A percentile compares a stretch with the other conserved stretches of the same genome.
Conservation (phyloP, 1,140 invertebrate genomes). For the Dendroctonus valens region DNA sequence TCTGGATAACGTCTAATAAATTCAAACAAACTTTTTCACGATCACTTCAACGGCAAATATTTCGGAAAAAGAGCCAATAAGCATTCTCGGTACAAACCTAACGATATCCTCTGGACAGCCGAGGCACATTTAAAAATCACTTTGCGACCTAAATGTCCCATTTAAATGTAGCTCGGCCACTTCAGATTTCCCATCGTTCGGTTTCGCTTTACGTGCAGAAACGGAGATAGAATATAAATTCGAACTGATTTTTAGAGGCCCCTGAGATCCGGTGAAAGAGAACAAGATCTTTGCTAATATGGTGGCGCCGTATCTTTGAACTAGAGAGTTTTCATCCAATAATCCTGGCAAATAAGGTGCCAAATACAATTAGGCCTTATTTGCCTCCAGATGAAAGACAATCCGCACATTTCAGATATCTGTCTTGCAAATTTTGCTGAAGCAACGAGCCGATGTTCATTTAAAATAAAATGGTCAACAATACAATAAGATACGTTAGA, state of each 20-base stretch:
- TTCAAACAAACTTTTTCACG: no score
- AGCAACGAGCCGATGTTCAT: no score
- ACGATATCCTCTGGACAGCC: slow-evolving; percentile 19
- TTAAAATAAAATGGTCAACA: no score
- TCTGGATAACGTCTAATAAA: no score
- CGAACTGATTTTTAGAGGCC: slow-evolving; percentile 15
- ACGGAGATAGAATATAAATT: slow-evolving; percentile 22
- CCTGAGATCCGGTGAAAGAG: not conserved
- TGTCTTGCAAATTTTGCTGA: no score
- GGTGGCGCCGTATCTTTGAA: not conserved
- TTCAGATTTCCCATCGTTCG: slow-evolving; percentile 13
- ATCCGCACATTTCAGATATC: no score
- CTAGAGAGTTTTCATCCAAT: not conserved
- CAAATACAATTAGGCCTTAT: no score
- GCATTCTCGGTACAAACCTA: slow-evolving; percentile 14
- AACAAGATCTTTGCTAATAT: not conserved
- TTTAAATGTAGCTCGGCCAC: slow-evolving; percentile 22
- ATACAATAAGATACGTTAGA: no score
- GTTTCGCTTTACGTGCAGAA: slow-evolving; percentile 18
- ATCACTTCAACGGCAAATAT: no score
- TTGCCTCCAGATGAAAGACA: no score
- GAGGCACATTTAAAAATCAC: slow-evolving; percentile 25
- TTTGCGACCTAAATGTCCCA: slow-evolving; percentile 26
- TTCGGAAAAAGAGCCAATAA: slow-evolving; percentile 8
- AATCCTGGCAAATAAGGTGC: not conserved